These are phyloP conservation scores for Myripristis jacobus DNA, from an alignment of 2,797 vertebrate genomes.

Conservation along the genomic window DNA sequence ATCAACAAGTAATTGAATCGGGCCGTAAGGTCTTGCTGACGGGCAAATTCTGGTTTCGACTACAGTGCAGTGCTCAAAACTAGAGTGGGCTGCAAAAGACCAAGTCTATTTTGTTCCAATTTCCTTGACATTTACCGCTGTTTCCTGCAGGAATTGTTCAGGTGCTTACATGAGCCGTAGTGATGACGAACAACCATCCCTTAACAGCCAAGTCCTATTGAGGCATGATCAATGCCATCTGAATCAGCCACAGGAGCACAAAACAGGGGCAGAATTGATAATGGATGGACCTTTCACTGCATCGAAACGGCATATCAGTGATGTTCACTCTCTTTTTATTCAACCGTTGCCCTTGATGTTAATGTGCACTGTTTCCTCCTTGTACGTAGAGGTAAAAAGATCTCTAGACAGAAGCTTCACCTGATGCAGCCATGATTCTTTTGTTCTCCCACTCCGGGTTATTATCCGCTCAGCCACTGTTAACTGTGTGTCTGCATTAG, in stretches of 20 bases:
- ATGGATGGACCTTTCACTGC: slow-evolving; percentile 21
- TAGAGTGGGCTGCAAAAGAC: background rate
- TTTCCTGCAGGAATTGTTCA: slow-evolving; percentile 13
- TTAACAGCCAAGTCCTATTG: slow-evolving; percentile 1
- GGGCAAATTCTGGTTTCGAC: background rate
- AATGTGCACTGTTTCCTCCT: background rate
- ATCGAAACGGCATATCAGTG: background rate
- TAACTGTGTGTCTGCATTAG: background rate
- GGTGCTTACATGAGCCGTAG: background rate
- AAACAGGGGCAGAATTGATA: slow-evolving; percentile 1
- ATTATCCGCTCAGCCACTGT: background rate
- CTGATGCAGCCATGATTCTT: slow-evolving; percentile 5
- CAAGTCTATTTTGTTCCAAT: background rate
- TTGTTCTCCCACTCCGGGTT: slow-evolving; percentile 1
- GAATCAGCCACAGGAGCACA: slow-evolving; percentile 28
- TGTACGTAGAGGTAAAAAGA: slow-evolving; percentile 14
- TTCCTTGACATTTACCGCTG: background rate
- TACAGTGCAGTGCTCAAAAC: background rate
- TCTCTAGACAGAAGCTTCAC: slow-evolving; percentile 1
- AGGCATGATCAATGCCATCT: slow-evolving; percentile 31
- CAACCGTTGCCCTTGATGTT: background rate
- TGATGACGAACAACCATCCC: background rate
- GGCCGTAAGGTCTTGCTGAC: fast-evolving
- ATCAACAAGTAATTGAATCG: background rate
- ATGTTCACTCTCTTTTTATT: slow-evolving; percentile 3